Base-by-base conservation (phyloP, 2,888 invertebrate genomes). In the Cryptocheilus praepositus region DNA sequence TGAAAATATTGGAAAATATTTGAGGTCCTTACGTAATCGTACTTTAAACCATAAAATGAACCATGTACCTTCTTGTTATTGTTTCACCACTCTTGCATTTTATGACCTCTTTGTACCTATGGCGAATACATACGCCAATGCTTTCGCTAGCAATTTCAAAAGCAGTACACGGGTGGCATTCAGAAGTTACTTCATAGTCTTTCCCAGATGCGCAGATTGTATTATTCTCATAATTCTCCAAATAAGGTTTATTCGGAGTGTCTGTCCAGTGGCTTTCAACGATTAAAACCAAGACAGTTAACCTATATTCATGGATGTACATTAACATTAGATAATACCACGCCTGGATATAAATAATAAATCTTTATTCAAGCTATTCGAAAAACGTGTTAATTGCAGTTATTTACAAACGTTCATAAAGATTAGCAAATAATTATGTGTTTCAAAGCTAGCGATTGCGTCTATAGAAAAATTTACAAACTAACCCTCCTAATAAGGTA, bases 111-210 rank as follows among this genome's bases (percentile, higher is more conserved):
- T 96, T 96, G 85, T 93, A 95, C 85, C 94, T 94, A 1, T 96
- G 95, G 80, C 94, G 94, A 70, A 94, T 92, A 83, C 96, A 96
- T 53, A 95, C 94, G 61, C 94, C 94, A 81, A 95, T 93, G 84
- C 94, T 95, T 89, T 93, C 93, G 85, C 95, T 96, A 61, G 93
- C 91, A 72, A 95, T 93, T 90, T 96, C 96, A 88, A 95, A 95
- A 75, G 94, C 93, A 86, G 94, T 93, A 88, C 96, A 96, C n/a
- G 95, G 95, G 89, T 95, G 94, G 81, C 96, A 96, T 88, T 95
- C 94, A 80, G 92, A 92, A 19, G 94, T 90, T 19, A 96, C 90
- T 72, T 92, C 92, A 80, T 92, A 95, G 18, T 92, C 91, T 85
- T 96, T 95, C 70, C 92, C 92, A 59, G 92, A 89, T 92, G 94